phyloP scores from a whole-genome alignment of 2,888 invertebrate species.

The Cistogaster globosa region DNA sequence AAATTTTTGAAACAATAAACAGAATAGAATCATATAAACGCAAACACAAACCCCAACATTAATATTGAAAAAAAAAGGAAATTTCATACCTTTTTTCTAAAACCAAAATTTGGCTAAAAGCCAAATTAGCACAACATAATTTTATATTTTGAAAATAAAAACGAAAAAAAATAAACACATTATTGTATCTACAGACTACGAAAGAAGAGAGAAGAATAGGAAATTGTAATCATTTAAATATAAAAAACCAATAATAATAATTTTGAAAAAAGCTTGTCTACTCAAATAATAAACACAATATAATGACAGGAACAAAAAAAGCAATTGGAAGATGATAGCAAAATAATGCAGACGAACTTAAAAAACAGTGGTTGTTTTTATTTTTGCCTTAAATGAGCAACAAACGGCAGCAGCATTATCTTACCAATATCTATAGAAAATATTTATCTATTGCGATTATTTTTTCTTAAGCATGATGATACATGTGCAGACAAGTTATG shows the following conservation, averaged over 20 bases:
- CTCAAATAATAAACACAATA: neutral
- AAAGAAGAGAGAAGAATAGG: neutral
- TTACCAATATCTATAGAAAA: conserved; percentile 23
- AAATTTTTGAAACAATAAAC: conserved; percentile 60
- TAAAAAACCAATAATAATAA: conserved; percentile 34
- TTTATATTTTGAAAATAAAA: conserved; percentile 58
- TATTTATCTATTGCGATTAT: neutral
- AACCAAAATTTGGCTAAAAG: conserved; percentile 60
- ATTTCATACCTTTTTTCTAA: conserved; percentile 16
- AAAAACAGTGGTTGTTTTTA: conserved; percentile 32
- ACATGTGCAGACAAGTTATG: conserved; percentile 1
- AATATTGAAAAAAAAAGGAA: conserved; percentile 19
- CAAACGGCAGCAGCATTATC: conserved; percentile 10
- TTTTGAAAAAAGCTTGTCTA: conserved; percentile 64
- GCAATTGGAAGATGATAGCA: conserved; percentile 60
- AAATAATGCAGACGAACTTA: conserved; percentile 55
- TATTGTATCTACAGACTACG: neutral
- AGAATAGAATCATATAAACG: conserved; percentile 42
- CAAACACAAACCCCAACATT: neutral
- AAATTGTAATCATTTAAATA: conserved; percentile 50
- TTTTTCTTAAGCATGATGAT: neutral
- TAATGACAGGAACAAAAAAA: neutral
- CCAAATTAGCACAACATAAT: conserved; percentile 66
- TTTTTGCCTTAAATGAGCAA: conserved; percentile 9
- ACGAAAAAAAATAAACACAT: conserved; percentile 34